Percentiles rank a stretch among this genome's conserved stretches.
These are phyloP conservation scores for Dipus sagitta DNA, from an alignment of 2,797 vertebrate genomes.

Conservation along the genomic window DNA sequence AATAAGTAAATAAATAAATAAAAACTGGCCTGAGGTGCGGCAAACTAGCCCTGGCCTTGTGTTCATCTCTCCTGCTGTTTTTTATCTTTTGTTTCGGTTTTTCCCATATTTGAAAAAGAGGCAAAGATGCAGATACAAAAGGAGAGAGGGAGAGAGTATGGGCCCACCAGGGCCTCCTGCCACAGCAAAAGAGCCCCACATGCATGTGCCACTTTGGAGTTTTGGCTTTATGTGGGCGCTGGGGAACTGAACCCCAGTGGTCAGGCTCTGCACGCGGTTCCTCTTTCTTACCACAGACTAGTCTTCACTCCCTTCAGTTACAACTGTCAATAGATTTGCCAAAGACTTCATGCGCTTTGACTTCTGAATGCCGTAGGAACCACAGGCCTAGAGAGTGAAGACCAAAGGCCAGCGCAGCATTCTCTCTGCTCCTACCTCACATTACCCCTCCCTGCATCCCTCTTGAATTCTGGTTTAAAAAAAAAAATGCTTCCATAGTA, in stretches of 20 bases:
- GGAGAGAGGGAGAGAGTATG: too few species aligned
- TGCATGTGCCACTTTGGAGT: too few species aligned
- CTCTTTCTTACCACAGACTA: not conserved
- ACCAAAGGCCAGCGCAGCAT: too few species aligned
- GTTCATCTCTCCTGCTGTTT: not conserved
- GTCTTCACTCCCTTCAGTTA: not conserved
- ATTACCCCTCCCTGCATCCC: not conserved
- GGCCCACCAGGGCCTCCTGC: too few species aligned
- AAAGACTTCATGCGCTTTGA: not conserved
- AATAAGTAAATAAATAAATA: too few species aligned
- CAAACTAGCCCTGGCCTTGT: not conserved
- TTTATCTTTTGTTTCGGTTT: not conserved
- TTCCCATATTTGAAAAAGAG: too few species aligned
- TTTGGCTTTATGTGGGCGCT: too few species aligned
- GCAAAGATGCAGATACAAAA: too few species aligned
- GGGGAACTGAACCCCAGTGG: too few species aligned
- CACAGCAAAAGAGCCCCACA: too few species aligned
- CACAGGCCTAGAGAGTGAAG: not conserved
- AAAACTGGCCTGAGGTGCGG: not conserved
- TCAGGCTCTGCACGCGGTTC: too few species aligned
- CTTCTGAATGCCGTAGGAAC: not conserved
- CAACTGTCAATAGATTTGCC: not conserved
- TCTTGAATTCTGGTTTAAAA: not conserved
- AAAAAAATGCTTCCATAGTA: conserved; percentile 91
- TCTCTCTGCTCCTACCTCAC: not conserved